phyloP scores from a whole-genome alignment of 2,113 vertebrate species.

The Corvus moneduloides region DNA sequence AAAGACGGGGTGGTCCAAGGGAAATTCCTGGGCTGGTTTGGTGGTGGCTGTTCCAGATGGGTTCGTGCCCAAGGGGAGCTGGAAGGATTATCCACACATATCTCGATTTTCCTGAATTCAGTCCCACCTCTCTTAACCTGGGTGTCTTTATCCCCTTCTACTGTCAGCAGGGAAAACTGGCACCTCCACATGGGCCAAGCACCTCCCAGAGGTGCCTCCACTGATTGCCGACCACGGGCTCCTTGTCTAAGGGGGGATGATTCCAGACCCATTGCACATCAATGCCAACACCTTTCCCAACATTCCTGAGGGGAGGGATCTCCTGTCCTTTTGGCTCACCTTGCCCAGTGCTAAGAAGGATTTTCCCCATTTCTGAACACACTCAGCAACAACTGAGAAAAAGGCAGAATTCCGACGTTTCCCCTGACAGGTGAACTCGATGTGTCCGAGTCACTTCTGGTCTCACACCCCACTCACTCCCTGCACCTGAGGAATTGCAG shows the following conservation, averaged over 20 bases:
- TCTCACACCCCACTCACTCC: background rate
- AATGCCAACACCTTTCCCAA: background rate
- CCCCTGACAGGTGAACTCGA: background rate
- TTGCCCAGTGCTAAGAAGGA: background rate
- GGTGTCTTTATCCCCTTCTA: background rate
- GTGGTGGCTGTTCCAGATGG: background rate
- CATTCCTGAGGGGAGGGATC: background rate
- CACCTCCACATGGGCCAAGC: background rate
- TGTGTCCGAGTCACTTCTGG: background rate
- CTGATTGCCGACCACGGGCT: rapidly evolving
- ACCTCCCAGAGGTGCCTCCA: background rate
- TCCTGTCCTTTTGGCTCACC: background rate
- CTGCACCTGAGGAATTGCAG: background rate
- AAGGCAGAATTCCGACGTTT: rapidly evolving
- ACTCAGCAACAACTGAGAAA: background rate
- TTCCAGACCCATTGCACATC: background rate
- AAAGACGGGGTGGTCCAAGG: background rate
- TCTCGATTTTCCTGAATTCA: background rate
- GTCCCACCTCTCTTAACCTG: background rate
- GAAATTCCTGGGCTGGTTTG: background rate
- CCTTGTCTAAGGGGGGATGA: background rate
- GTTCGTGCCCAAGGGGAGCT: background rate
- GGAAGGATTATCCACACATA: background rate
- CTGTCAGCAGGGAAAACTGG: background rate
- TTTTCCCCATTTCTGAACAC: background rate